Percentiles rank a stretch among this genome's conserved stretches.
These are phyloP conservation scores for Lamprotornis superbus DNA, from an alignment of 2,113 vertebrate species.

Conservation along the genomic window DNA sequence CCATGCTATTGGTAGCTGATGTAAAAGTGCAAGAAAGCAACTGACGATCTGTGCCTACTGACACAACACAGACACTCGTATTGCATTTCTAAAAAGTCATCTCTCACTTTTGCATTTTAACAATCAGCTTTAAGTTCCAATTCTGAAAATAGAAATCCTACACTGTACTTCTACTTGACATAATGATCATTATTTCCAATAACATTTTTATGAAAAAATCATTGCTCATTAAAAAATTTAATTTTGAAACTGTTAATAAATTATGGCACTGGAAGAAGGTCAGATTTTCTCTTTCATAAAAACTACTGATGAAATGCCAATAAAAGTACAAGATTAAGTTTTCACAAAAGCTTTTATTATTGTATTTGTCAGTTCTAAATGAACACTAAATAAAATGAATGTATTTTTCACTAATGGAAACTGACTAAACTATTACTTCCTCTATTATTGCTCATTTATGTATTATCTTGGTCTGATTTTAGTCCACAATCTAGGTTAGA, in stretches of 20 bases:
- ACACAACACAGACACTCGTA: fast-evolving
- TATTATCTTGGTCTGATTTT: background rate
- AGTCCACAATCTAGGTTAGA: background rate
- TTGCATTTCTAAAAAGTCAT: background rate
- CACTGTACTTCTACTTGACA: background rate
- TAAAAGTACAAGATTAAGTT: background rate
- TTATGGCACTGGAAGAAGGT: background rate
- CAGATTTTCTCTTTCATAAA: background rate
- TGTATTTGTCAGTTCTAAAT: background rate
- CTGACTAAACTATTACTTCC: background rate
- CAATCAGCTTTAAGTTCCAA: background rate
- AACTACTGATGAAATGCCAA: background rate
- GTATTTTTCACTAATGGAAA: background rate
- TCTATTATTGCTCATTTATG: background rate
- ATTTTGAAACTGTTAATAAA: background rate
- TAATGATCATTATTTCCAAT: background rate
- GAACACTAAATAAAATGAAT: background rate
- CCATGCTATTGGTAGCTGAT: background rate
- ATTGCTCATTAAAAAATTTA: background rate
- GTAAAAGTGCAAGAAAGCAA: background rate
- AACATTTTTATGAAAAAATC: background rate
- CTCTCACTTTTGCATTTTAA: background rate
- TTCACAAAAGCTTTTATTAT: background rate
- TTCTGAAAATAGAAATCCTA: background rate
- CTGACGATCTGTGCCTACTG: fast-evolving